A percentile compares a stretch with the other conserved stretches of the same genome.
Evolutionary conservation across 2,888 invertebrate species (phyloP).

Genomic region (Elysia crispata): DNA sequence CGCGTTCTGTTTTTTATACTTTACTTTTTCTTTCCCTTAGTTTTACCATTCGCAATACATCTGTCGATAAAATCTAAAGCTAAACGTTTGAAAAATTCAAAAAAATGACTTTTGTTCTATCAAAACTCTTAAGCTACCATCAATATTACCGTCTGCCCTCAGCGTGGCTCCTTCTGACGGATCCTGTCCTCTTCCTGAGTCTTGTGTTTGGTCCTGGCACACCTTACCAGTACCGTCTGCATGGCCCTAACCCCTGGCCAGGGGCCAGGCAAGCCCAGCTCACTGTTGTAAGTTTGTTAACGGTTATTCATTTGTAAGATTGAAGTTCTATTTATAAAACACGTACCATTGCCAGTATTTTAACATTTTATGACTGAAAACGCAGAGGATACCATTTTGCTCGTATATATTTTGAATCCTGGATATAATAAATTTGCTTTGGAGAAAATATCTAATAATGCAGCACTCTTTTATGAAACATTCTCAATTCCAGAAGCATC

Average conservation of each 20-base stretch:
- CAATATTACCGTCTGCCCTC: conserved; percentile 67
- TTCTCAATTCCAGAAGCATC: too few relatives aligned
- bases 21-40: too few relatives aligned
- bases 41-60: too few relatives aligned
- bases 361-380: too few relatives aligned
- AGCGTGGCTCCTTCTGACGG: conserved; percentile 61
- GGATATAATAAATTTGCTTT: not conserved
- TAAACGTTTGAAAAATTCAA: too few relatives aligned
- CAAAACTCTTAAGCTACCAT: too few relatives aligned
- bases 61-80: too few relatives aligned
- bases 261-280: conserved; percentile 72
- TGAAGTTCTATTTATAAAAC: not conserved
- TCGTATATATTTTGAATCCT: too few relatives aligned
- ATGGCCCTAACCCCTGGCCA: conserved; percentile 77
- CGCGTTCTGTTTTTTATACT: too few relatives aligned
- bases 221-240: conserved; percentile 76
- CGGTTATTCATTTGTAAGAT: not conserved
- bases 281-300: conserved; percentile 21
- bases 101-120: too few relatives aligned
- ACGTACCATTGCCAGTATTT: not conserved
- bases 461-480: not conserved
- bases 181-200: conserved; percentile 63
- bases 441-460: too few relatives aligned
- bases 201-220: conserved; percentile 72
- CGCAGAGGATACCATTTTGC: too few relatives aligned